Evolutionary conservation across 2,113 vertebrate species (phyloP).

Genomic region (Pomatostomus ruficeps): DNA sequence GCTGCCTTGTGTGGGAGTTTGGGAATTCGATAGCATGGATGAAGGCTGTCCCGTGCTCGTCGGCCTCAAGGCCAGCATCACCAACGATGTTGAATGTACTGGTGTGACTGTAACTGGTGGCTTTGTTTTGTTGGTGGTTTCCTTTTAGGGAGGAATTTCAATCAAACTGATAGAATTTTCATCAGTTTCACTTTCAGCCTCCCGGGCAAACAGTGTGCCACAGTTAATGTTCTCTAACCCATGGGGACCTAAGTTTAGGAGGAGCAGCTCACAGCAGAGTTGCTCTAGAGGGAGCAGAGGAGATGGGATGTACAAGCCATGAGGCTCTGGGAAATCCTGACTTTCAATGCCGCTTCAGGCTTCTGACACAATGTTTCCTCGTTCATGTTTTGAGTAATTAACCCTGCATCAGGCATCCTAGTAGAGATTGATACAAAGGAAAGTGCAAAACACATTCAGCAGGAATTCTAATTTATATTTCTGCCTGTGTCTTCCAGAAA

Average conservation of each 20-base stretch:
- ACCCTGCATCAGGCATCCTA: not conserved
- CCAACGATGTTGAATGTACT: not conserved
- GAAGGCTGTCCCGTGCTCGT: not conserved
- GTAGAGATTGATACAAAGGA: not conserved
- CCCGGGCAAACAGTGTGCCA: conserved; percentile 22
- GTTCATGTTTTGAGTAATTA: not conserved
- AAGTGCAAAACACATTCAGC: not conserved
- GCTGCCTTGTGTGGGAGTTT: not conserved
- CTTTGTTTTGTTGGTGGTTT: not conserved
- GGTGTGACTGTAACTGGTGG: not conserved
- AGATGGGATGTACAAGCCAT: not conserved
- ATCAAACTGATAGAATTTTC: conserved; percentile 1
- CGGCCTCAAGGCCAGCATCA: not conserved
- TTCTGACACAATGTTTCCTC: not conserved
- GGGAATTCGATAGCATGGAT: not conserved
- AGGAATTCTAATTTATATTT: not conserved
- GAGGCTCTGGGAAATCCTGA: not conserved
- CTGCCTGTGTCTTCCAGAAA: not conserved
- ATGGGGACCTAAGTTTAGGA: not conserved
- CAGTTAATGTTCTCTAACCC: conserved; percentile 43
- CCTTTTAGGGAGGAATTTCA: not conserved
- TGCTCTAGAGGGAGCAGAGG: conserved; percentile 30
- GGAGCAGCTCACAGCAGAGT: conserved; percentile 35
- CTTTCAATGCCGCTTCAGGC: not conserved
- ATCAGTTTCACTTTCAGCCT: conserved; percentile 4